Base-by-base conservation (phyloP, 2,113 vertebrate species). In the Lycaon pictus region DNA sequence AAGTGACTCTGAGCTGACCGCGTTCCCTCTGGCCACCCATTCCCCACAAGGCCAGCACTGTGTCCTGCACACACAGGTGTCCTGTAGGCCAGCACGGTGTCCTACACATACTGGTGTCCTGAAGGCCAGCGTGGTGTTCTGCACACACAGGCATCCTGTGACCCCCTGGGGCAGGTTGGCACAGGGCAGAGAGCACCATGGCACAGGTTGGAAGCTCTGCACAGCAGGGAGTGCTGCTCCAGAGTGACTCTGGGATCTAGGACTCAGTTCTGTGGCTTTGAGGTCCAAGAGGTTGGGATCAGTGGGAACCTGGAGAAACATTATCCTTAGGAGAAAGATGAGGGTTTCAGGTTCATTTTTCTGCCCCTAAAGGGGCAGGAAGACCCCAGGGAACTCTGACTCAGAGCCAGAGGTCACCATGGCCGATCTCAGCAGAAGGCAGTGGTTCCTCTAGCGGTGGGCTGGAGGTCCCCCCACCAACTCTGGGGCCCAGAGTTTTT, bases 281-380 rank as follows among this genome's bases (percentile, higher is more conserved):
- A 25, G 17, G 0, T 65, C 32, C 1, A 0, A 17, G 82, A 6
- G 2, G 13, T 12, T 15, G 72, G 25, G 55, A 5, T 20, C 27
- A 2, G 5, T 12, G 27, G 65, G 27, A 43, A 71, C 5, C 3
- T 17, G n/a, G 25, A 20, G 19, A 16, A 29, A 56, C 77, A 1
- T 0, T 1, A 4, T 43, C 15, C 1, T 32, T 27, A 0, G 1
- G 2, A 43, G 51, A 20, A 11, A 7, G 37, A 58, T 1, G 2
- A 37, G 32, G 15, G 43, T 13, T n/a, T 89, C 32, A 3, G 1
- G 51, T n/a, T 23, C 51, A 32, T 19, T 23, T 19, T 20, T 60
- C 51, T 62, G 23, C 37, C n/a, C 37, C 6, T 19, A 9, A n/a
- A 48, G n/a, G 27, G 62, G 60, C 56, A 19, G 67, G 74, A 25